Evolutionary conservation across 2,113 vertebrate genomes (phyloP).

Genomic region (Paramisgurnus dabryanus): DNA sequence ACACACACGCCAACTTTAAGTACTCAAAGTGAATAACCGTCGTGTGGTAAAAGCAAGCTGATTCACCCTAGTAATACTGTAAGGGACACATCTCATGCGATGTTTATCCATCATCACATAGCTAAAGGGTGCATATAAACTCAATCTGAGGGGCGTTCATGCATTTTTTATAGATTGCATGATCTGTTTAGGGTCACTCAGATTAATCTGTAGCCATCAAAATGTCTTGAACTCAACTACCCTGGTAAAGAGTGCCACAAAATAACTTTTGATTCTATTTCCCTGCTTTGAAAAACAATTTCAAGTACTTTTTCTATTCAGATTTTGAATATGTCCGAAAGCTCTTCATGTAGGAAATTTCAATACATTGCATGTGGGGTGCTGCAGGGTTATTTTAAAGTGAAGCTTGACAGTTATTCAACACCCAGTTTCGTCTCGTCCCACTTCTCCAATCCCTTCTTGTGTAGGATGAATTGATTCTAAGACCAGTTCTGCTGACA

Average conservation of each 20-base stretch:
- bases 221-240: constrained; percentile 15
- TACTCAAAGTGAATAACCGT: background rate
- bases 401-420: constrained; percentile 57
- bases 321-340: constrained; percentile 12
- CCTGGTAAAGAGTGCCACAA: background rate
- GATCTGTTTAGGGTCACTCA: background rate
- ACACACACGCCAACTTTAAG: background rate
- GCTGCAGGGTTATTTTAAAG: constrained; percentile 11
- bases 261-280: background rate
- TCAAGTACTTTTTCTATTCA: constrained; percentile 17
- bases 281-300: background rate
- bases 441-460: constrained; percentile 56
- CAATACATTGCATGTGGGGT: background rate
- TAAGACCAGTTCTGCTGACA: constrained; percentile 50
- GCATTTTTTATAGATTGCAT: background rate
- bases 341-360: background rate
- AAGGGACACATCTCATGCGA: background rate
- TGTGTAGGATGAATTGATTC: constrained; percentile 62
- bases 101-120: background rate
- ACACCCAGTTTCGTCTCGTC: constrained; percentile 45
- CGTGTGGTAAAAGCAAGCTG: background rate
- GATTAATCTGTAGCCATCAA: background rate
- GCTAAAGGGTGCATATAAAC: background rate
- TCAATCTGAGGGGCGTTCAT: background rate
- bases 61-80: background rate